phyloP scores from a whole-genome alignment of 2,113 vertebrate species.

The Rhinolophus ferrumequinum region DNA sequence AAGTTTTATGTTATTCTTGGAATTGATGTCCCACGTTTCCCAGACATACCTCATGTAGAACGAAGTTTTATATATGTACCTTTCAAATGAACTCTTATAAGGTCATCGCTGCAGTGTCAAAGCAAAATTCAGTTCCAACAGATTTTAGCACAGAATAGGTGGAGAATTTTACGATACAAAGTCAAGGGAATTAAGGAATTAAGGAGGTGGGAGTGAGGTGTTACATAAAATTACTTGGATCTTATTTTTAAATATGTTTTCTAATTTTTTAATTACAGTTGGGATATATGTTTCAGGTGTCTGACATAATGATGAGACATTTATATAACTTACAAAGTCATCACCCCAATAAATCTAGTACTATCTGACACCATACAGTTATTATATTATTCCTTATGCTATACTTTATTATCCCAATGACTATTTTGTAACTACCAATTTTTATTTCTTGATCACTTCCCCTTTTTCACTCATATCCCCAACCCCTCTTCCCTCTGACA shows the following conservation, averaged over 20 bases:
- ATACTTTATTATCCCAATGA: too few species aligned
- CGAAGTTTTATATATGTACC: background rate
- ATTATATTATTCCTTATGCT: too few species aligned
- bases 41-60: background rate
- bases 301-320: too few species aligned
- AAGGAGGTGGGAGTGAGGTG: fast-evolving
- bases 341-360: too few species aligned
- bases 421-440: too few species aligned
- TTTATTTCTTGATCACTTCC: too few species aligned
- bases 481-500: too few species aligned
- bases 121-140: background rate
- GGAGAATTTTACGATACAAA: background rate
- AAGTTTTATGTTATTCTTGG: background rate
- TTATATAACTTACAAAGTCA: too few species aligned
- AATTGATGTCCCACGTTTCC: background rate
- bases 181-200: background rate
- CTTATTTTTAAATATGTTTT: background rate
- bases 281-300: too few species aligned
- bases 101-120: background rate
- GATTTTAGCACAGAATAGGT: background rate
- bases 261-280: too few species aligned
- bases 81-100: background rate
- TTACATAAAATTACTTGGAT: background rate
- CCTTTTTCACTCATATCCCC: too few species aligned
- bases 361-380: too few species aligned